phyloP scores from a whole-genome alignment of 2,888 invertebrate species.

The Hesperia comma region DNA sequence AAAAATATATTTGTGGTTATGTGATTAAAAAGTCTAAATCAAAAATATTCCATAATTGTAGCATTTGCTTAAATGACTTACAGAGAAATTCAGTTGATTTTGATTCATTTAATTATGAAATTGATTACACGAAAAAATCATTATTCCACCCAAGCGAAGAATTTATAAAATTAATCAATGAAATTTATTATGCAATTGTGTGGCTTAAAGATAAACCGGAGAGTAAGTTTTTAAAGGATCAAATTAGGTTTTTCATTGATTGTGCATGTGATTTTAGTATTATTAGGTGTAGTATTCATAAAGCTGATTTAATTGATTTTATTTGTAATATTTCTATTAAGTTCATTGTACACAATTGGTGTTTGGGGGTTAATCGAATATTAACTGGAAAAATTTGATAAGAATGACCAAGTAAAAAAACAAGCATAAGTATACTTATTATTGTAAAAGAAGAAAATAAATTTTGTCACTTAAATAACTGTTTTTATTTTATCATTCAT shows the following conservation, averaged over 20 bases:
- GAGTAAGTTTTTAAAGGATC: neutral
- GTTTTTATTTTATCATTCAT: too few relatives aligned
- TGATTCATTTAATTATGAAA: slow-evolving; percentile 24
- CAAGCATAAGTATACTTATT: neutral
- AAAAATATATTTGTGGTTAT: slow-evolving; percentile 25
- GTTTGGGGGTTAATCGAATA: neutral
- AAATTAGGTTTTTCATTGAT: neutral
- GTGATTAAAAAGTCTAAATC: slow-evolving; percentile 19
- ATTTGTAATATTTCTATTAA: neutral
- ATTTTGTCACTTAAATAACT: too few relatives aligned
- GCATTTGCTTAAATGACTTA: slow-evolving; percentile 9
- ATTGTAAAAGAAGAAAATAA: too few relatives aligned
- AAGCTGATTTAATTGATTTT: neutral
- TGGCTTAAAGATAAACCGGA: neutral
- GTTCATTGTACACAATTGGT: neutral
- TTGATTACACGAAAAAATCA: slow-evolving; percentile 33
- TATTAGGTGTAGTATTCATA: slow-evolving; percentile 36
- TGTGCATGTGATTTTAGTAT: slow-evolving; percentile 33
- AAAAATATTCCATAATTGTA: slow-evolving; percentile 18
- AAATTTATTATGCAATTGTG: slow-evolving; percentile 16
- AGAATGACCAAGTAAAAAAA: neutral
- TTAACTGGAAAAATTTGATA: slow-evolving; percentile 2
- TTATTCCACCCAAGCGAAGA: slow-evolving; percentile 18
- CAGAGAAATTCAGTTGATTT: slow-evolving; percentile 12
- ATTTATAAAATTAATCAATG: slow-evolving; percentile 14